These are phyloP conservation scores for Phyllotreta striolata DNA, from an alignment of 2,888 invertebrate genomes.

Conservation along the genomic window DNA sequence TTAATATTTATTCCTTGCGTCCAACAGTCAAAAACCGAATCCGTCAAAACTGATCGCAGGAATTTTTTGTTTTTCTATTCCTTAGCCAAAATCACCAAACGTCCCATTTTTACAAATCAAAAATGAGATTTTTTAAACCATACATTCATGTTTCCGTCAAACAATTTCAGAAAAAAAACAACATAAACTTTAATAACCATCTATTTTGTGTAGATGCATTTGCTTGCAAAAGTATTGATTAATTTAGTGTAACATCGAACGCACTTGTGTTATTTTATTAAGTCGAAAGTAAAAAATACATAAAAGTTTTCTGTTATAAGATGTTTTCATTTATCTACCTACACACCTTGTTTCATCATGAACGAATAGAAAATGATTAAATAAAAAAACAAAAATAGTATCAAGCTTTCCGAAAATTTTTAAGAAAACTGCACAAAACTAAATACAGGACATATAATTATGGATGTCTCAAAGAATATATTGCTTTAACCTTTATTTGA, in stretches of 20 bases:
- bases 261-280: constrained; percentile 57
- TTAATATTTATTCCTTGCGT: constrained; percentile 60
- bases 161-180: constrained; percentile 43
- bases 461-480: no score
- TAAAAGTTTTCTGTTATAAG: constrained; percentile 56
- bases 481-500: constrained; percentile 38
- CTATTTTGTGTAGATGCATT: constrained; percentile 62
- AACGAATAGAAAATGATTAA: neutral
- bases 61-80: constrained; percentile 43
- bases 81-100: constrained; percentile 46
- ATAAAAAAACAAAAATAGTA: neutral
- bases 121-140: constrained; percentile 48
- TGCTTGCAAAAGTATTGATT: constrained; percentile 59
- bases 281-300: constrained; percentile 53
- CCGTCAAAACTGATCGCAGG: constrained; percentile 52
- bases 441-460: constrained; percentile 2
- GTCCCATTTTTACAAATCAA: constrained; percentile 51
- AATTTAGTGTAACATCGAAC: constrained; percentile 61
- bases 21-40: constrained; percentile 55
- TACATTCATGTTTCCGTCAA: constrained; percentile 54
- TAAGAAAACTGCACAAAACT: neutral
- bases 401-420: neutral
- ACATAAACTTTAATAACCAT: constrained; percentile 50
- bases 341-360: constrained; percentile 1
- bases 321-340: constrained; percentile 28